phyloP scores from a whole-genome alignment of 2,113 vertebrate species.

The Thunnus thynnus region DNA sequence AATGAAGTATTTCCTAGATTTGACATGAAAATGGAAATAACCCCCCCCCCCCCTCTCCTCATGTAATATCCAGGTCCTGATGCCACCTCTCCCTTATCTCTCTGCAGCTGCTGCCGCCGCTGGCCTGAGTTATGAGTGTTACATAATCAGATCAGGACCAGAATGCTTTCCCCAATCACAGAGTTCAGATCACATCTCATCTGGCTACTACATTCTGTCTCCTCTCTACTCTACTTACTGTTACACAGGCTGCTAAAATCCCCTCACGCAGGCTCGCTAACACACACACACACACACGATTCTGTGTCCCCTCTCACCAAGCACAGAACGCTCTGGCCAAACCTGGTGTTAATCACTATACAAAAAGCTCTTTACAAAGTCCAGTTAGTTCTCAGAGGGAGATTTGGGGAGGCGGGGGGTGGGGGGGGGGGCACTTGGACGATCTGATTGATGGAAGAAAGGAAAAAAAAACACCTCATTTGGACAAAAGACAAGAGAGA shows the following conservation, averaged over 20 bases:
- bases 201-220: constrained; percentile 72
- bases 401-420: background rate
- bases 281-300: constrained; percentile 22
- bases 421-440: constrained; percentile 30
- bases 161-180: constrained; percentile 60
- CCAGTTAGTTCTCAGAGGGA: constrained; percentile 70
- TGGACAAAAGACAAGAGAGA: constrained; percentile 54
- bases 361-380: constrained; percentile 76
- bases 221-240: constrained; percentile 56
- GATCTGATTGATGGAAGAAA: constrained; percentile 58
- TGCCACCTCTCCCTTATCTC: constrained; percentile 60
- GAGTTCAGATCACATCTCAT: constrained; percentile 76
- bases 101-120: constrained; percentile 57
- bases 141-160: constrained; percentile 77
- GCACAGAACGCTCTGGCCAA: constrained; percentile 72
- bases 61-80: constrained; percentile 39
- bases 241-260: constrained; percentile 56
- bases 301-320: constrained; percentile 49
- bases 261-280: constrained; percentile 18
- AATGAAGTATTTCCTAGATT: constrained; percentile 27
- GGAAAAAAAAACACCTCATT: constrained; percentile 14
- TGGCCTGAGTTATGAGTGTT: constrained; percentile 61
- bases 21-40: constrained; percentile 3
- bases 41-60: background rate
- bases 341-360: constrained; percentile 76